Conservation (phyloP, 2,888 invertebrate species). For the Leptinotarsa haldemani region DNA sequence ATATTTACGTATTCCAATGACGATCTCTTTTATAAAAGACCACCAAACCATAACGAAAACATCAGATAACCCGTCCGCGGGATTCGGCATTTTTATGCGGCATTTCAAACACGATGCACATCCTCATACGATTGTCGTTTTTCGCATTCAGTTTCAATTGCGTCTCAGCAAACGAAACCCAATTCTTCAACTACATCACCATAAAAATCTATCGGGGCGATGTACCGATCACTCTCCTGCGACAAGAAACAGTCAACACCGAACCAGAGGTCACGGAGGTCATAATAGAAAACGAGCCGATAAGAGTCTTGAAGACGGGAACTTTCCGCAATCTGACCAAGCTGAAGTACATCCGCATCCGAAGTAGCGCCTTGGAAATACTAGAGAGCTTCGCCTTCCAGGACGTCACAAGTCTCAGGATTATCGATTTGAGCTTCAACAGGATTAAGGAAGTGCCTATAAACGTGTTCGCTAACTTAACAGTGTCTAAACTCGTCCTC, state of each 20-base stretch:
- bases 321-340: slow-evolving; percentile 44
- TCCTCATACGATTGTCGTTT: not conserved
- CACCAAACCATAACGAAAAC: slow-evolving; percentile 8
- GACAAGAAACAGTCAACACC: slow-evolving; percentile 39
- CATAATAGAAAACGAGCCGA: slow-evolving; percentile 44
- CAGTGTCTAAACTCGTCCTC: slow-evolving; percentile 43
- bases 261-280: slow-evolving; percentile 45
- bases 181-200: slow-evolving; percentile 32
- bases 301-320: slow-evolving; percentile 43
- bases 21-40: slow-evolving; percentile 1
- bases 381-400: slow-evolving; percentile 46
- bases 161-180: not conserved
- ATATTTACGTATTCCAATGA: slow-evolving; percentile 1
- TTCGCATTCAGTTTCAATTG: slow-evolving; percentile 4
- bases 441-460: slow-evolving; percentile 38
- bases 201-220: slow-evolving; percentile 32
- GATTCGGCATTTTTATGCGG: not conserved
- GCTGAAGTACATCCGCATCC: slow-evolving; percentile 42
- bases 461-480: slow-evolving; percentile 47
- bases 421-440: slow-evolving; percentile 47
- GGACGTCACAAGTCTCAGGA: slow-evolving; percentile 42
- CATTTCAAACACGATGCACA: not conserved
- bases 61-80: not conserved
- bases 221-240: slow-evolving; percentile 31
- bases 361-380: slow-evolving; percentile 32